Percentiles rank a stretch among this genome's conserved stretches.
Evolutionary conservation across 2,888 invertebrate species (phyloP).

Genomic region (Fissipunctia ypsillon): DNA sequence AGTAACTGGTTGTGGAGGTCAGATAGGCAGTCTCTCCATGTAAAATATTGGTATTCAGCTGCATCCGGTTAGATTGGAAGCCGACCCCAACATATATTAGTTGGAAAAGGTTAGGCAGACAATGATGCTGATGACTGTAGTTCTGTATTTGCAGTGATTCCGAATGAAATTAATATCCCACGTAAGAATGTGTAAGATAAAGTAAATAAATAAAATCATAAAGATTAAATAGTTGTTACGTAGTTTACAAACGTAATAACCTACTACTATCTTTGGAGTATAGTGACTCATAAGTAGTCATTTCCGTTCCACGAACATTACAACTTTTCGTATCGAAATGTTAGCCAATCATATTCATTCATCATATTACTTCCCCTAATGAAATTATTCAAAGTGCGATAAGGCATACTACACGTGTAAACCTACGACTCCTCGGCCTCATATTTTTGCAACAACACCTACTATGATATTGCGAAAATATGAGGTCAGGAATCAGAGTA

Average conservation of each 20-base stretch:
- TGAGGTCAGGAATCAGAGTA: not conserved
- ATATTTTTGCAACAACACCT: not conserved
- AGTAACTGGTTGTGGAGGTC: no score
- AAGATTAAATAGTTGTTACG: constrained; percentile 8
- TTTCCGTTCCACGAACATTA: constrained; percentile 23
- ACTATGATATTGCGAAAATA: not conserved
- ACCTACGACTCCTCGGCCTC: not conserved
- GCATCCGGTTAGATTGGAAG: no score
- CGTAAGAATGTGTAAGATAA: not conserved
- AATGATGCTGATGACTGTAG: no score
- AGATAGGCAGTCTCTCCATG: no score
- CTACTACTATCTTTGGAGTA: constrained; percentile 11
- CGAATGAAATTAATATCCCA: not conserved
- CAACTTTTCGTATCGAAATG: constrained; percentile 23
- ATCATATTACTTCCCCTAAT: constrained; percentile 7
- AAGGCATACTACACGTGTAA: not conserved
- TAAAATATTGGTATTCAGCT: no score
- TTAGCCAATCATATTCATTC: constrained; percentile 23
- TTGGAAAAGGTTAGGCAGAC: no score
- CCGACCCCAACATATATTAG: no score
- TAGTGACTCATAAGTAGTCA: constrained; percentile 12
- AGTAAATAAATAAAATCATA: constrained; percentile 10
- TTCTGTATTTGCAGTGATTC: constrained; percentile 12
- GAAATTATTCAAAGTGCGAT: not conserved
- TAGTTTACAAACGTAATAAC: constrained; percentile 11